Conservation (phyloP, 1,140 invertebrate species). For the Temnothorax curvispinosus region DNA sequence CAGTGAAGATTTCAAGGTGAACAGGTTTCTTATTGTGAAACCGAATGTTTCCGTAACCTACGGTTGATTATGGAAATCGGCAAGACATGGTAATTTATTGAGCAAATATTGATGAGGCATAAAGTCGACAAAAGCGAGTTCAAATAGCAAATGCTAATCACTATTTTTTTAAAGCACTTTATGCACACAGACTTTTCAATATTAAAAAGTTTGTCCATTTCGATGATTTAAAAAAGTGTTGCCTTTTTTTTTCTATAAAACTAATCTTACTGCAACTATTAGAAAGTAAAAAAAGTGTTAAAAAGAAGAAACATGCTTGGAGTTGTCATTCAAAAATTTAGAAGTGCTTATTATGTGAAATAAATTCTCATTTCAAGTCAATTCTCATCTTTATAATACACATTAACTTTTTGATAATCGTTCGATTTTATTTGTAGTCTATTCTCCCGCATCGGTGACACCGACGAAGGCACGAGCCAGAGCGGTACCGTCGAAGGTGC, state of each 20-base stretch:
- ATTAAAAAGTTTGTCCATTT: neutral
- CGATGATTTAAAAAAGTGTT: neutral
- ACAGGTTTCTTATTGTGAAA: constrained; percentile 1
- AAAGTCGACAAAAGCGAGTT: neutral
- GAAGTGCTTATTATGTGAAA: neutral
- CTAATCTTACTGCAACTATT: neutral
- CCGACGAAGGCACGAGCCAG: constrained; percentile 72
- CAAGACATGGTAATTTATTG: constrained; percentile 15
- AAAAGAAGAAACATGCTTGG: neutral
- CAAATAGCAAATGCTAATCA: neutral
- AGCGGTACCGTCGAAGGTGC: constrained; percentile 77
- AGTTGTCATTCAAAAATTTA: neutral
- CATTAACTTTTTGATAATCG: neutral
- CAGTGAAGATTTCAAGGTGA: constrained; percentile 29
- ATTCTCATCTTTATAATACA: neutral
- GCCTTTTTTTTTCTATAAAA: neutral
- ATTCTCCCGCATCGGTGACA: constrained; percentile 75
- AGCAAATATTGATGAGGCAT: constrained; percentile 9
- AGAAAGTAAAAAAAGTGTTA: neutral
- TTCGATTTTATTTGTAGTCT: constrained; percentile 70
- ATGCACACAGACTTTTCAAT: neutral
- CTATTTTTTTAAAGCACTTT: neutral
- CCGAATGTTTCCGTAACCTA: neutral
- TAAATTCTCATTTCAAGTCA: neutral
- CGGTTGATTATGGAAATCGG: constrained; percentile 16